phyloP scores from a whole-genome alignment of 2,797 vertebrate species.

The Borostomias antarcticus region DNA sequence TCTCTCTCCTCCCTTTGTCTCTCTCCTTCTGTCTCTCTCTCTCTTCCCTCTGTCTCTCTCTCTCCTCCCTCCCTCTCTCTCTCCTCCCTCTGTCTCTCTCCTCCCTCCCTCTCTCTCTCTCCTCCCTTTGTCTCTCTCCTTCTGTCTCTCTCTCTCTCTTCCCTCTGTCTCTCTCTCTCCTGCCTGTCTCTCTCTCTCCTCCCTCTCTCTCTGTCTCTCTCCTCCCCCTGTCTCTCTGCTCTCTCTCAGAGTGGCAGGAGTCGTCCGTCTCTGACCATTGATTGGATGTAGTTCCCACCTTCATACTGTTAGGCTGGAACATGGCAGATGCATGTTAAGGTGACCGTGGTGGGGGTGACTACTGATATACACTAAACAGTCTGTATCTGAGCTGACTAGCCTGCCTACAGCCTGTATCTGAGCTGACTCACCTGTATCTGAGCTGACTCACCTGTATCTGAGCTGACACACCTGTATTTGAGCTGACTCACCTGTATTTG shows the following conservation, averaged over 20 bases:
- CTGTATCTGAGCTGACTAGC: no score
- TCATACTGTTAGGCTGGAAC: no score
- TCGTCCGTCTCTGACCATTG: neutral
- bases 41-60: neutral
- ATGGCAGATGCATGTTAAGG: no score
- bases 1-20: slow-evolving; percentile 11
- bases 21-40: neutral
- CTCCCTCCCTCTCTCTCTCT: neutral
- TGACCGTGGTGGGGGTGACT: no score
- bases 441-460: no score
- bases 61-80: neutral
- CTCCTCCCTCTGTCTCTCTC: slow-evolving; percentile 1
- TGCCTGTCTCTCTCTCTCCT: neutral
- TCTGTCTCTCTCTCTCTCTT: slow-evolving; percentile 1
- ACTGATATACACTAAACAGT: no score
- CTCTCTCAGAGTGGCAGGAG: slow-evolving; percentile 23
- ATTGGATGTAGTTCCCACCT: no score
- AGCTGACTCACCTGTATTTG: no score
- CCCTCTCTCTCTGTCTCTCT: neutral
- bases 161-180: neutral
- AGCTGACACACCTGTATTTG: no score
- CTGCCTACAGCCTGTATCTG: no score
- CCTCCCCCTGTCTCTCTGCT: slow-evolving; percentile 2
- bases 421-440: no score
- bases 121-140: slow-evolving; percentile 20